Base-by-base conservation (phyloP, 2,888 invertebrate species). In the Agonopterix alstromeriana region DNA sequence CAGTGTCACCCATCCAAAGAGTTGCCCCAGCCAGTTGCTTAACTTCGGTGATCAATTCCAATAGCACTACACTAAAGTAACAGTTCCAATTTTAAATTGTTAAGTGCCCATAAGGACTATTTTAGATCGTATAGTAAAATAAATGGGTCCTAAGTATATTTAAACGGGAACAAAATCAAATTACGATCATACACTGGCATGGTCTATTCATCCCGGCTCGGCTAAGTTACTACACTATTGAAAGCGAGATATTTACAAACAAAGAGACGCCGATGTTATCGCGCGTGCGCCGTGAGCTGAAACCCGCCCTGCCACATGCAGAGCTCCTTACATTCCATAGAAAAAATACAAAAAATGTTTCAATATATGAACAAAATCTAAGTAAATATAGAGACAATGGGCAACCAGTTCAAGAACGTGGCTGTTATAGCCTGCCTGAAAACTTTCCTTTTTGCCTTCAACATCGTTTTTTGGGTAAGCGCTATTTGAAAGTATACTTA, bases 381-480 rank as follows among this genome's bases (percentile, higher is more conserved):
- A 45, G n/a, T 12, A 45, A 14, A 36, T n/a, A 45, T 46, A 51
- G 5, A 48, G 55, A 57, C 36, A 56, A 94, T 94, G 94, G 92
- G 92, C n/a, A 93, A 93, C 70, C 90, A 92, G 65, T 87, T 94
- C 58, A 93, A 93, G 76, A 93, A 92, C 57, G 91, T 93, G 56
- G 93, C 94, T 42, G 92, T 93, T 35, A 92, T 94, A 77, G 93
- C 93, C 56, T 94, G 94, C 76, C 91, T 95, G 83, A 95, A 95
- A 74, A 92, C 93, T 1, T 82, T 95, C 41, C 86, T 96, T 53
- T 94, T 95, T 90, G 82, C 94, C 48, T 95, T 95, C 84, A 96
- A 95, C 81, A 90, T 94, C 60, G 82, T 93, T 35, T 95, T 95
- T 80, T 94, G 94, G 94, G 96, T 96, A 81, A 92, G 94, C 88